These are phyloP conservation scores for Elegia similella DNA, from an alignment of 2,888 invertebrate genomes.

Conservation along the genomic window DNA sequence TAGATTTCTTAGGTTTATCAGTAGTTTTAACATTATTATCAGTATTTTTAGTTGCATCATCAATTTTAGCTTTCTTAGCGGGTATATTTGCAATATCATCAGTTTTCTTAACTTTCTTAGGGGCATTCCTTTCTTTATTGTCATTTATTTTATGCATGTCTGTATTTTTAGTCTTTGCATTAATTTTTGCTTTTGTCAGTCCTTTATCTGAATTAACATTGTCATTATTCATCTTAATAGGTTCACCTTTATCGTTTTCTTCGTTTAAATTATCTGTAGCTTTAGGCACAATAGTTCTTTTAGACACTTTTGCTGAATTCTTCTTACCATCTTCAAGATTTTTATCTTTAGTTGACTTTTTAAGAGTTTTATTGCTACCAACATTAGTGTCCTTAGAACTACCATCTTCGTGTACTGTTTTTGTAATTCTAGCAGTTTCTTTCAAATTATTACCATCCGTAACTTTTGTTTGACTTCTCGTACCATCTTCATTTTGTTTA, in stretches of 20 bases:
- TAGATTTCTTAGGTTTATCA: slow-evolving; percentile 12
- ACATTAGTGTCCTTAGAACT: slow-evolving; percentile 6
- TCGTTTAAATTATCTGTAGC: slow-evolving; percentile 17
- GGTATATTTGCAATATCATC: background rate
- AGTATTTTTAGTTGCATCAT: slow-evolving; percentile 21
- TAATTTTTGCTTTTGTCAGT: background rate
- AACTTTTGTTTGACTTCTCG: background rate
- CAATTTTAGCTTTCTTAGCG: slow-evolving; percentile 11
- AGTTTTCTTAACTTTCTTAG: slow-evolving; percentile 1
- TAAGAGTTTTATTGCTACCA: background rate
- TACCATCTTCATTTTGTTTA: background rate
- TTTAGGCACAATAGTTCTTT: slow-evolving; percentile 1
- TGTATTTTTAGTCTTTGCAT: slow-evolving; percentile 15
- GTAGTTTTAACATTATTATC: slow-evolving; percentile 20
- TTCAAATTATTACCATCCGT: background rate
- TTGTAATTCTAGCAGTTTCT: background rate
- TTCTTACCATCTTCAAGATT: background rate
- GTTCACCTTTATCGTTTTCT: background rate
- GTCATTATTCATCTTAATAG: background rate
- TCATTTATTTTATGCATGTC: slow-evolving; percentile 22
- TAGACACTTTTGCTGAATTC: background rate
- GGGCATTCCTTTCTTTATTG: slow-evolving; percentile 5
- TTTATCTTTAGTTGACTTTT: background rate
- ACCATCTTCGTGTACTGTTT: background rate
- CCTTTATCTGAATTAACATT: background rate